A percentile compares a stretch with the other conserved stretches of the same genome.
Conservation (phyloP, 2,797 vertebrate species). For the Thunnus albacares region DNA sequence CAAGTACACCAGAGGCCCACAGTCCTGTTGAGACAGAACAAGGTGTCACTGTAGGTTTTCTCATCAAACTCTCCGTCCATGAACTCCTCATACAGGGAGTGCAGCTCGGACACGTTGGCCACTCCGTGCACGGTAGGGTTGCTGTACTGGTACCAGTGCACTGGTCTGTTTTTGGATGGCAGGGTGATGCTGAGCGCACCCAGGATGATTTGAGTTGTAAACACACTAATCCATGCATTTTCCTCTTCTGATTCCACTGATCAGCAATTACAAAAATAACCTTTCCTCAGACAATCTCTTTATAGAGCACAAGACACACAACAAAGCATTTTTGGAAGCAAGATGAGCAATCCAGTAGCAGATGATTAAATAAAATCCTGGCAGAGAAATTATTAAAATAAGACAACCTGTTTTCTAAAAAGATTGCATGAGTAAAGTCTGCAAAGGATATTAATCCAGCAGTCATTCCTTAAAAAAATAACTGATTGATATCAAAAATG, state of each 20-base stretch:
- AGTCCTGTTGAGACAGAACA: slow-evolving; percentile 94
- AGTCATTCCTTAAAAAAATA: too few relatives aligned
- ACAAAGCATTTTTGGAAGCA: not conserved
- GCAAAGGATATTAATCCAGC: too few relatives aligned
- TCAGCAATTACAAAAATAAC: slow-evolving; percentile 27
- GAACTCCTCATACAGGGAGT: slow-evolving; percentile 89
- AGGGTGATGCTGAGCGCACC: slow-evolving; percentile 18
- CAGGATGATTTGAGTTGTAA: slow-evolving; percentile 39
- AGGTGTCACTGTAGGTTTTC: slow-evolving; percentile 92
- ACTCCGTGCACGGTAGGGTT: slow-evolving; percentile 90
- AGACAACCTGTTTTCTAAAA: not conserved
- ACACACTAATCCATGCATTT: slow-evolving; percentile 72
- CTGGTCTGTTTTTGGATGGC: slow-evolving; percentile 2
- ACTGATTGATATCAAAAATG: too few relatives aligned
- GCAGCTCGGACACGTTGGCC: slow-evolving; percentile 88
- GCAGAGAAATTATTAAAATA: not conserved
- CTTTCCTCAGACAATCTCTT: not conserved
- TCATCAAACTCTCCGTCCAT: slow-evolving; percentile 91
- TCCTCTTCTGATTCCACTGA: slow-evolving; percentile 72
- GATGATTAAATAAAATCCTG: not conserved
- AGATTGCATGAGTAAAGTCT: too few relatives aligned
- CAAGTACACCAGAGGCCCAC: slow-evolving; percentile 94
- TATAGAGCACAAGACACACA: too few relatives aligned
- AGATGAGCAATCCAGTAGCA: not conserved
- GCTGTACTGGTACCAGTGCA: slow-evolving; percentile 96